Evolutionary conservation across 2,797 vertebrate species (phyloP).

Genomic region (Pangasius mekongensis): DNA sequence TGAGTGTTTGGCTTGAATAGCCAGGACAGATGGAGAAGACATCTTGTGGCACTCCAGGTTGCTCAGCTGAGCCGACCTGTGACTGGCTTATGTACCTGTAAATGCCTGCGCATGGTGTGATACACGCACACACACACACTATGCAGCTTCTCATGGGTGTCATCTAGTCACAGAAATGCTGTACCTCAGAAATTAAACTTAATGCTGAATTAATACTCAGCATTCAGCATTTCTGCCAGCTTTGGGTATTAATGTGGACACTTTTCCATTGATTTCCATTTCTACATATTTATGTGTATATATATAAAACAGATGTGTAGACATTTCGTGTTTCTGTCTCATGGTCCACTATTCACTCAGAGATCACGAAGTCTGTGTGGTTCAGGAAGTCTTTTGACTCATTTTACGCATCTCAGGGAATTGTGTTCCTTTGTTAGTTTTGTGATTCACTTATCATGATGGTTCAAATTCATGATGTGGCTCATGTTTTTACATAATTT

Average conservation of each 20-base stretch:
- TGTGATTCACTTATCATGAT: conserved; percentile 31
- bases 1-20: conserved; percentile 65
- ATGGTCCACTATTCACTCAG: background rate
- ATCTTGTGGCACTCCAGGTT: conserved; percentile 73
- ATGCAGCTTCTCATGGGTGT: background rate
- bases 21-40: conserved; percentile 76
- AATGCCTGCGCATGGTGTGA: conserved; percentile 25
- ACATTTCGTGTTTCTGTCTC: background rate
- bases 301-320: background rate
- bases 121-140: background rate
- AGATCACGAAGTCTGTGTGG: background rate
- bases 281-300: background rate
- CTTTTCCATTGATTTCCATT: background rate
- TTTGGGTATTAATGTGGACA: background rate
- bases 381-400: background rate
- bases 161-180: conserved; percentile 9
- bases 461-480: conserved; percentile 17
- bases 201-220: background rate
- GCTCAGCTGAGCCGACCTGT: conserved; percentile 63
- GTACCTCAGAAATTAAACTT: background rate
- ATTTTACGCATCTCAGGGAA: background rate
- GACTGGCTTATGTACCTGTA: conserved; percentile 49
- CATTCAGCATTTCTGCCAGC: background rate
- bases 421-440: background rate
- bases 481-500: conserved; percentile 12